These are phyloP conservation scores for Sinocyclocheilus grahami DNA, from an alignment of 2,113 vertebrate genomes.

Conservation along the genomic window DNA sequence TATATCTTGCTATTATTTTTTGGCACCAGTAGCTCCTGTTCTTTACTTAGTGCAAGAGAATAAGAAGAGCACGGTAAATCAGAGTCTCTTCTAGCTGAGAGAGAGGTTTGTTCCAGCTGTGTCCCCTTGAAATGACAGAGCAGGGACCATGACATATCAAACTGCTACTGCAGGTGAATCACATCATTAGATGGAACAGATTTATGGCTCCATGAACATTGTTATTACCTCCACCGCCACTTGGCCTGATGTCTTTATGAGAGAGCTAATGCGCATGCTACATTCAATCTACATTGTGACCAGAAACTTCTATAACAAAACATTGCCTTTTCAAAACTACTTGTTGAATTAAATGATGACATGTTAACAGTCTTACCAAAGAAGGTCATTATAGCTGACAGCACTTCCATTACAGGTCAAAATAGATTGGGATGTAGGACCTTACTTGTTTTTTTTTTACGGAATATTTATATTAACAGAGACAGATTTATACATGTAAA, in stretches of 20 bases:
- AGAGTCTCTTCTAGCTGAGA: slow-evolving; percentile 55
- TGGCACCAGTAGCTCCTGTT: neutral
- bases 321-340: neutral
- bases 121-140: slow-evolving; percentile 75
- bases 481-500: neutral
- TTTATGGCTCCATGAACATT: slow-evolving; percentile 77
- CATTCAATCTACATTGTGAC: slow-evolving; percentile 59
- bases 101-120: slow-evolving; percentile 60
- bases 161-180: slow-evolving; percentile 72
- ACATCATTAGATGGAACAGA: slow-evolving; percentile 77
- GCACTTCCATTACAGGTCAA: neutral
- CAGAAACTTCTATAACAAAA: neutral
- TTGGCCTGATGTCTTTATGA: slow-evolving; percentile 77
- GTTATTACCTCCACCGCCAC: slow-evolving; percentile 71
- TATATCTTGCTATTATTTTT: slow-evolving; percentile 6
- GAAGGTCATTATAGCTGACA: neutral
- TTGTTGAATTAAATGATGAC: neutral
- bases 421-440: neutral
- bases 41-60: neutral
- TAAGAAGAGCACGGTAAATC: slow-evolving; percentile 62
- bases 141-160: slow-evolving; percentile 70
- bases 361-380: neutral
- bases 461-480: neutral
- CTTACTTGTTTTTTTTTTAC: neutral
- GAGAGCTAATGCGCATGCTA: slow-evolving; percentile 69